A percentile compares a stretch with the other conserved stretches of the same genome.
phyloP scores from a whole-genome alignment of 1,140 invertebrate genomes.

The Heliconius hewitsoni region DNA sequence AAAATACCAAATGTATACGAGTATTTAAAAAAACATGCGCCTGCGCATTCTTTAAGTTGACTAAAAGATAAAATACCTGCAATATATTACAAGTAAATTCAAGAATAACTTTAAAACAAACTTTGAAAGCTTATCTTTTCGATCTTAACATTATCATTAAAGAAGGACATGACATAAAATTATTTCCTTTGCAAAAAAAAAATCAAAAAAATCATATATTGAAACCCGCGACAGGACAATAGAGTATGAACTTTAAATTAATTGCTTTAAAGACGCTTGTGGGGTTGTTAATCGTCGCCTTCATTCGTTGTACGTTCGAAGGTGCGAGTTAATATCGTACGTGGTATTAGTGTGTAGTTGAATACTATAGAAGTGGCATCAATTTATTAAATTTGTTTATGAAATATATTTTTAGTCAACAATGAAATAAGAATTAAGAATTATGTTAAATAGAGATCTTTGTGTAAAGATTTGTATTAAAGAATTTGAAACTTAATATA shows the following conservation, averaged over 20 bases:
- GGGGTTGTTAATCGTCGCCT: not conserved
- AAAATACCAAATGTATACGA: not conserved
- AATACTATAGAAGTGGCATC: not conserved
- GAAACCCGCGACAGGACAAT: not conserved
- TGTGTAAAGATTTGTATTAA: too few species aligned
- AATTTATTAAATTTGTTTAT: too few species aligned
- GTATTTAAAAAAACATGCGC: conserved; percentile 8
- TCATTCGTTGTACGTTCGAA: not conserved
- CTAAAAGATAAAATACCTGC: conserved; percentile 8
- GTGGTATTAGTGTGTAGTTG: not conserved
- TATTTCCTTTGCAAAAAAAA: conserved; percentile 20
- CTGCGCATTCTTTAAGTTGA: not conserved
- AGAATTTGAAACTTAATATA: too few species aligned
- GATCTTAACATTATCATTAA: conserved; percentile 19
- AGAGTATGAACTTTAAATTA: conserved; percentile 13
- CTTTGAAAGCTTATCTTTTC: conserved; percentile 3
- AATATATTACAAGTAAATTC: not conserved
- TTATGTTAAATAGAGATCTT: too few species aligned
- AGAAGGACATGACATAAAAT: conserved; percentile 12
- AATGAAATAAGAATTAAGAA: too few species aligned
- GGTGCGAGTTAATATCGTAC: conserved; percentile 13
- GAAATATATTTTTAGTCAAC: too few species aligned
- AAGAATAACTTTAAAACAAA: conserved; percentile 12
- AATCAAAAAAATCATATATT: not conserved
- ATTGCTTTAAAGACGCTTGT: not conserved